phyloP scores from a whole-genome alignment of 2,113 vertebrate species.

The Amblyornis subalaris region DNA sequence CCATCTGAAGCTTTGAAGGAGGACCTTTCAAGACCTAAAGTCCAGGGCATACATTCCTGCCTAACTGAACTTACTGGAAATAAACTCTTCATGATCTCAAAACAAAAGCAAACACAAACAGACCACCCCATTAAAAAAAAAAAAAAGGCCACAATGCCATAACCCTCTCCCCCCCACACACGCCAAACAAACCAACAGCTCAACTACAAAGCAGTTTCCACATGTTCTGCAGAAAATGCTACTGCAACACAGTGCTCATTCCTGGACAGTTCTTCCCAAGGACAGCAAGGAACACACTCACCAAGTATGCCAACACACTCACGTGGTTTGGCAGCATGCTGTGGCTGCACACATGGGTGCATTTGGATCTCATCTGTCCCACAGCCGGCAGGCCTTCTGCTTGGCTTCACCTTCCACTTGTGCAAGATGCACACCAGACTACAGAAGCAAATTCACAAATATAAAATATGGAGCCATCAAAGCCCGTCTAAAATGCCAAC shows the following conservation, averaged over 20 bases:
- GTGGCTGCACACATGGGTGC: neutral
- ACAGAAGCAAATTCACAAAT: neutral
- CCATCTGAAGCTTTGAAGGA: neutral
- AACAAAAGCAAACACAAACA: neutral
- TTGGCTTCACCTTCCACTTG: neutral
- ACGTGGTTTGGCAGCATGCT: neutral
- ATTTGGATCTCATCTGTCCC: neutral
- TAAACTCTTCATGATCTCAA: neutral
- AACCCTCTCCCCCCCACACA: neutral
- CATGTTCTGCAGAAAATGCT: neutral
- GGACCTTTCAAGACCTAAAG: neutral
- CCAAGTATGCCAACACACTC: neutral
- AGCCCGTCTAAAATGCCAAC: neutral
- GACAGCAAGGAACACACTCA: neutral
- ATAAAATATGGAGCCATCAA: neutral
- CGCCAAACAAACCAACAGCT: neutral
- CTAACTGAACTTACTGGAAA: neutral
- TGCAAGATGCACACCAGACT: neutral
- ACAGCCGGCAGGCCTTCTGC: neutral
- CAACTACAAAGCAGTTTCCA: neutral
- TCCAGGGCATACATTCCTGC: neutral
- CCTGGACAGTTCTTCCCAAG: neutral
- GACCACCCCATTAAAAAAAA: too few species aligned
- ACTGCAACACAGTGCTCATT: neutral
- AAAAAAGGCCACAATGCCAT: neutral